Percentiles rank a stretch among this genome's conserved stretches.
These are phyloP conservation scores for Drosophila novamexicana DNA, from an alignment of 1,140 invertebrate species.

Conservation along the genomic window DNA sequence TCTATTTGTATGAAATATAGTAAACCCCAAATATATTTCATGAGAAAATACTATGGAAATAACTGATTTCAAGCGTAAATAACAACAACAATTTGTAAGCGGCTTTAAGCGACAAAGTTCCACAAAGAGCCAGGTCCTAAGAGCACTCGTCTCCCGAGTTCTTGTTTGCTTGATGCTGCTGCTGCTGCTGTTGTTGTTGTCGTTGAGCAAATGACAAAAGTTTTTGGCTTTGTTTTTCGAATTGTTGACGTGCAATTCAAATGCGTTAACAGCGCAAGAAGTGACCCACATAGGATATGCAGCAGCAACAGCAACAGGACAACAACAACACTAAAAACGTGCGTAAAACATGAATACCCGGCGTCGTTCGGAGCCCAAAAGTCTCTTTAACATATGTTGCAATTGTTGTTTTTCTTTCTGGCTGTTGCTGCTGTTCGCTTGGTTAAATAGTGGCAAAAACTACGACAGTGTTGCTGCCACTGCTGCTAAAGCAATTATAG, in stretches of 20 bases:
- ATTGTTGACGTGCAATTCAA: constrained; percentile 81
- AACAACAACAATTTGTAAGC: constrained; percentile 49
- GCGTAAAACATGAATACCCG: constrained; percentile 6
- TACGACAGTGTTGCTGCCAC: neutral
- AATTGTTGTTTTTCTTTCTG: no score
- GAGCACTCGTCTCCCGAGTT: constrained; percentile 14
- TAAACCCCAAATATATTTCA: neutral
- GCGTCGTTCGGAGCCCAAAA: constrained; percentile 1
- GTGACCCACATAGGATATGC: constrained; percentile 68
- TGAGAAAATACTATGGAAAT: constrained; percentile 15
- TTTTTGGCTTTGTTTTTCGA: constrained; percentile 75
- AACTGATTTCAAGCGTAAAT: constrained; percentile 18
- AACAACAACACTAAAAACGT: neutral
- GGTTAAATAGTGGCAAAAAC: neutral
- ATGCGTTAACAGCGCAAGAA: constrained; percentile 76
- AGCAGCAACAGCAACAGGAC: neutral
- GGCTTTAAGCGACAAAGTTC: constrained; percentile 40
- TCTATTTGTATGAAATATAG: neutral
- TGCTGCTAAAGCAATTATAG: constrained; percentile 61
- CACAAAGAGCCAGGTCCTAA: constrained; percentile 9
- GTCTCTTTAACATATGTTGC: constrained; percentile 13
- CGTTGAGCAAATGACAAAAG: constrained; percentile 73
- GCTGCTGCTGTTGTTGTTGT: constrained; percentile 46
- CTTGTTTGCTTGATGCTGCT: constrained; percentile 31
- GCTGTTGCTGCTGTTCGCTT: neutral